A percentile compares a stretch with the other conserved stretches of the same genome.
Evolutionary conservation across 2,113 vertebrate species (phyloP).

Genomic region (Passer montanus): DNA sequence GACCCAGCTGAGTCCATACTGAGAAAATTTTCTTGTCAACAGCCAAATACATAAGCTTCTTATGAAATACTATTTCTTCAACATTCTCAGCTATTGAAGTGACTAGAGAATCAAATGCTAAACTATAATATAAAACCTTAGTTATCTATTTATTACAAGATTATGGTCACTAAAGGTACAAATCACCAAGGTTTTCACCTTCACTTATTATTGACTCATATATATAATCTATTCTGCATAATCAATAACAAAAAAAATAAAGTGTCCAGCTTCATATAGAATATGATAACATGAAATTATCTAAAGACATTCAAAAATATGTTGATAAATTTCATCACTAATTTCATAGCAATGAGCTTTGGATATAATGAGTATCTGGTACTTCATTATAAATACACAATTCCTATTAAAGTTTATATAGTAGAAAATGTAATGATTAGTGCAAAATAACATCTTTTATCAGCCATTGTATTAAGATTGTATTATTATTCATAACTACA

Average conservation of each 20-base stretch:
- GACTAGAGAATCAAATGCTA: background rate
- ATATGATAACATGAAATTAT: background rate
- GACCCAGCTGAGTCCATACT: background rate
- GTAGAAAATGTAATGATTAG: background rate
- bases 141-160: background rate
- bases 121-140: background rate
- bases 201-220: background rate
- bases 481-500: background rate
- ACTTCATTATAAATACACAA: background rate
- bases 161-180: background rate
- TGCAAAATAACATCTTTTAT: background rate
- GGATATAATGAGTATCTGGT: background rate
- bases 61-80: background rate
- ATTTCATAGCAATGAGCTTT: background rate
- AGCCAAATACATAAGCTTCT: background rate
- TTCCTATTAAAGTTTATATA: background rate
- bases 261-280: background rate
- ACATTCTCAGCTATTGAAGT: background rate
- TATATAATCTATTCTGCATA: background rate
- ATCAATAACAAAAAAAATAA: background rate
- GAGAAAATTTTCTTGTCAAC: background rate
- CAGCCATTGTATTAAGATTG: background rate
- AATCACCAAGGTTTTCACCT: background rate
- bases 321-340: background rate
- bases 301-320: background rate